Evolutionary conservation across 2,797 vertebrate genomes (phyloP).

Genomic region (Astyanax mexicanus): DNA sequence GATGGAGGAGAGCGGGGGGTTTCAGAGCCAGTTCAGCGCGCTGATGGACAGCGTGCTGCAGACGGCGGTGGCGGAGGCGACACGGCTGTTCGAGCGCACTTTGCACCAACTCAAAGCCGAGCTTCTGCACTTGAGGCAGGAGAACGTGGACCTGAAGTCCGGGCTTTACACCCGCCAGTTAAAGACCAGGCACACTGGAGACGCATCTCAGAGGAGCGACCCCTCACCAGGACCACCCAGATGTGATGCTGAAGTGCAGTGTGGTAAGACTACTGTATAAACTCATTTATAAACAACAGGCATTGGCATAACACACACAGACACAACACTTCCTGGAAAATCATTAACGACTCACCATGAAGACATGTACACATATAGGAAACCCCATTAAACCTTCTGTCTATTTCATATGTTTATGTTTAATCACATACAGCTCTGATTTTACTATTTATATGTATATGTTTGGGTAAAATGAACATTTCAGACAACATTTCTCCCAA

Average conservation of each 20-base stretch:
- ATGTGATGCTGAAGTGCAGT: slow-evolving; percentile 73
- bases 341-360: slow-evolving; percentile 18
- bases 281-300: not conserved
- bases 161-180: not conserved
- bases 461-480: too few relatives aligned
- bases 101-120: slow-evolving; percentile 75
- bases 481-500: too few relatives aligned
- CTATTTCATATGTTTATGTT: too few relatives aligned
- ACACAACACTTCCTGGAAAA: slow-evolving; percentile 59
- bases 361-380: too few relatives aligned
- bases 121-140: slow-evolving; percentile 67
- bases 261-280: slow-evolving; percentile 68
- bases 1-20: slow-evolving; percentile 68
- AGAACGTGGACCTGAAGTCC: slow-evolving; percentile 71
- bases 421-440: too few relatives aligned
- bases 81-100: slow-evolving; percentile 77
- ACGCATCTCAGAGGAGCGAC: not conserved
- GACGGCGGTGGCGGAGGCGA: slow-evolving; percentile 72
- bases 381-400: too few relatives aligned
- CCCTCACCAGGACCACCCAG: slow-evolving; percentile 16
- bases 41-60: slow-evolving; percentile 75
- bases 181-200: not conserved
- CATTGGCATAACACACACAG: too few relatives aligned
- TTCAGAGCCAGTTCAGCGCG: slow-evolving; percentile 71
- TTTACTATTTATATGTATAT: too few relatives aligned